Conservation (phyloP, 1,140 invertebrate species). For the Protaetia brevitarsis region DNA sequence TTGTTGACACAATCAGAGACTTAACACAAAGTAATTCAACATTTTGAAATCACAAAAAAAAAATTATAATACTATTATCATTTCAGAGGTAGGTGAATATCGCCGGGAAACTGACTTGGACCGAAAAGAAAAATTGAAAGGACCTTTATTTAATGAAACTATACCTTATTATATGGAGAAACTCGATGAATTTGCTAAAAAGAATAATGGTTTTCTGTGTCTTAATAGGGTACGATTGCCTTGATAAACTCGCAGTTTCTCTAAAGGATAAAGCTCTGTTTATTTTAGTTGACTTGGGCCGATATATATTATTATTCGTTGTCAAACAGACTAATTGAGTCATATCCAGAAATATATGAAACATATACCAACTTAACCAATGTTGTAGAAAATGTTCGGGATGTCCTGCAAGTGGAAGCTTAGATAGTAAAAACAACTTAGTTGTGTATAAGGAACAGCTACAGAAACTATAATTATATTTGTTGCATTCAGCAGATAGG, state of each 20-base stretch:
- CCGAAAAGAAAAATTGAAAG: constrained; percentile 48
- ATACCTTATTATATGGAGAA: constrained; percentile 59
- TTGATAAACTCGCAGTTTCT: background rate
- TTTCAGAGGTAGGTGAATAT: background rate
- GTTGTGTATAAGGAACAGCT: too few relatives aligned
- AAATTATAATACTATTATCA: background rate
- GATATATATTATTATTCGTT: constrained; percentile 60
- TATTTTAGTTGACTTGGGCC: constrained; percentile 62
- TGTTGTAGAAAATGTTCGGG: constrained; percentile 55
- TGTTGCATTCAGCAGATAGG: too few relatives aligned
- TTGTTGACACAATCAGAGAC: constrained; percentile 60
- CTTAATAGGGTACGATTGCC: constrained; percentile 43
- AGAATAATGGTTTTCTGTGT: constrained; percentile 57
- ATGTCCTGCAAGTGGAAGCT: constrained; percentile 53
- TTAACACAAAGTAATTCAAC: constrained; percentile 37
- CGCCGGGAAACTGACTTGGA: background rate
- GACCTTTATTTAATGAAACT: constrained; percentile 50
- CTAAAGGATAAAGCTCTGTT: background rate
- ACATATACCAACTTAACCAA: constrained; percentile 58
- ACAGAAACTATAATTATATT: too few relatives aligned
- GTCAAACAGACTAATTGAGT: constrained; percentile 60
- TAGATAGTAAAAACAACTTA: too few relatives aligned
- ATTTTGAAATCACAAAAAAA: background rate
- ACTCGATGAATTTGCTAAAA: constrained; percentile 55
- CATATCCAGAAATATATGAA: constrained; percentile 54